Percentiles rank a stretch among this genome's conserved stretches.
These are phyloP conservation scores for Diachrysia chrysitis DNA, from an alignment of 2,888 invertebrate genomes.

Conservation along the genomic window DNA sequence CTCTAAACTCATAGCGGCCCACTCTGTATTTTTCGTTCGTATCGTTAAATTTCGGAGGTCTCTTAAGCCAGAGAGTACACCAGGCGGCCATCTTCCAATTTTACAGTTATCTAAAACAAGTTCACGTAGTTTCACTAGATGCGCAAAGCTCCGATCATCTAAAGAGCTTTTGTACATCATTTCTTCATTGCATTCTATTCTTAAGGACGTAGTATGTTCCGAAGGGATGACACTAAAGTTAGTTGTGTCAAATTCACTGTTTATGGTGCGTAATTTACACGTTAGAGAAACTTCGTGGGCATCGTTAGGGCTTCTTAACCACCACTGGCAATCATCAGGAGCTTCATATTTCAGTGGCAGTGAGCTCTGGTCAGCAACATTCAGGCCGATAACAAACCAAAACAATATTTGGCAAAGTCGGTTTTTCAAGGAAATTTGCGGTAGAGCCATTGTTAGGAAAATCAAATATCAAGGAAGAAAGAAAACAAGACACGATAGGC, in stretches of 20 bases:
- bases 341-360: slow-evolving; percentile 92
- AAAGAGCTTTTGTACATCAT: slow-evolving; percentile 94
- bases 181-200: slow-evolving; percentile 94
- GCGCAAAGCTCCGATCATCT: slow-evolving; percentile 93
- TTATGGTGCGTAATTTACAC: slow-evolving; percentile 94
- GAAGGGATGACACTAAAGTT: slow-evolving; percentile 96
- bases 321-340: slow-evolving; percentile 96
- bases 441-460: slow-evolving; percentile 83
- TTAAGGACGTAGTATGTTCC: slow-evolving; percentile 94
- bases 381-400: slow-evolving; percentile 82
- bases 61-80: slow-evolving; percentile 93
- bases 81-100: slow-evolving; percentile 94
- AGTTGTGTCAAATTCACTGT: slow-evolving; percentile 96
- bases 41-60: slow-evolving; percentile 96
- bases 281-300: slow-evolving; percentile 93
- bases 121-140: slow-evolving; percentile 94
- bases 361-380: slow-evolving; percentile 86
- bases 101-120: slow-evolving; percentile 96
- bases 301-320: slow-evolving; percentile 90
- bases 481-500: slow-evolving; percentile 85
- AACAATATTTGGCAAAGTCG: slow-evolving; percentile 80
- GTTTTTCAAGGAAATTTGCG: slow-evolving; percentile 74
- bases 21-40: slow-evolving; percentile 94
- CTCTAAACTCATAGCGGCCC: slow-evolving; percentile 95
- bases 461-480: slow-evolving; percentile 87